Evolutionary conservation across 2,113 vertebrate genomes (phyloP).

Genomic region (Butorides virescens): DNA sequence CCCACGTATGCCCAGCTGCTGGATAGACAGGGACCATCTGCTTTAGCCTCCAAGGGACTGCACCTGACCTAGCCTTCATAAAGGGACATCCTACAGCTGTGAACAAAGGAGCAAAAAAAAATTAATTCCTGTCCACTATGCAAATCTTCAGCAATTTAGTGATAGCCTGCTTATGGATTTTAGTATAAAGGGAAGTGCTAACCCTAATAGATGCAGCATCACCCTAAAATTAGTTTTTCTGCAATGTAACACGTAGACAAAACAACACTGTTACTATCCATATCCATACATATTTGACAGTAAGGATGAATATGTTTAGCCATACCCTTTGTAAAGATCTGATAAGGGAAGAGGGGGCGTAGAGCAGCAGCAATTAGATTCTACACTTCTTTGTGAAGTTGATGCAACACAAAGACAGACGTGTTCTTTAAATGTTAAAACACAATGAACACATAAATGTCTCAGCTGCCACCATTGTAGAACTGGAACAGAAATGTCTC

Average conservation of each 20-base stretch:
- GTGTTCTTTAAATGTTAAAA: background rate
- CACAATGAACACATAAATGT: background rate
- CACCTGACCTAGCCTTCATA: constrained; percentile 8
- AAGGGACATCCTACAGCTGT: background rate
- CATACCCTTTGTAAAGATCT: background rate
- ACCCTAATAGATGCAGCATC: background rate
- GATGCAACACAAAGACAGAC: background rate
- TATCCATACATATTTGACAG: background rate
- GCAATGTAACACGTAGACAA: background rate
- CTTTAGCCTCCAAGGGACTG: background rate
- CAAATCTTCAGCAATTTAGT: background rate
- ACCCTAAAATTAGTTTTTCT: background rate
- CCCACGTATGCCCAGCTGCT: background rate
- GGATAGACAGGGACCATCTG: constrained; percentile 44
- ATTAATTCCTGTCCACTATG: background rate
- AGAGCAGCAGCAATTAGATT: background rate
- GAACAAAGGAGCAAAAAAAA: background rate
- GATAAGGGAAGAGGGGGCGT: background rate
- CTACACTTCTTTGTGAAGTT: background rate
- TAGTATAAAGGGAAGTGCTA: background rate
- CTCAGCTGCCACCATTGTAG: background rate
- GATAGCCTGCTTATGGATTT: background rate
- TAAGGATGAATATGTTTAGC: background rate
- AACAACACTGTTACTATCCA: background rate
- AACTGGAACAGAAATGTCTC: background rate